Evolutionary conservation across 2,797 vertebrate genomes (phyloP).

Genomic region (Etheostoma nigrum): DNA sequence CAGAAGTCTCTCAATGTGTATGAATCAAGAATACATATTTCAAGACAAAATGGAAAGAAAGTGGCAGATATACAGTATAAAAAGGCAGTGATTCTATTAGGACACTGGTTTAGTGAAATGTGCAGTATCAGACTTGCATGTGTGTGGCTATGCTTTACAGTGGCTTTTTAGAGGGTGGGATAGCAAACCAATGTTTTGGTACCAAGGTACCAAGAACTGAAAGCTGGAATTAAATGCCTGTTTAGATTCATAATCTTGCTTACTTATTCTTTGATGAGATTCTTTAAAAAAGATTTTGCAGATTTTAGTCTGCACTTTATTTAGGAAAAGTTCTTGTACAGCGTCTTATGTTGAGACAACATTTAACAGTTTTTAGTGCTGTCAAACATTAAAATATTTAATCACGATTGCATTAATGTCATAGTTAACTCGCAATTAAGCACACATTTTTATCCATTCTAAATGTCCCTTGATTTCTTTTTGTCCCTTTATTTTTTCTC

Average conservation of each 20-base stretch:
- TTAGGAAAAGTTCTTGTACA: background rate
- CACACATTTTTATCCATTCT: no score
- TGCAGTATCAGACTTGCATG: background rate
- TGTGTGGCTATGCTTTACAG: background rate
- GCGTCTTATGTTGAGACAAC: background rate
- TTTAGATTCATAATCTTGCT: background rate
- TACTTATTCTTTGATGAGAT: background rate
- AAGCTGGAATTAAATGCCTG: background rate
- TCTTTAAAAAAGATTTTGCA: background rate
- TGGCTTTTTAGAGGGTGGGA: background rate
- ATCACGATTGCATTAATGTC: no score
- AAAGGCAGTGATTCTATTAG: no score
- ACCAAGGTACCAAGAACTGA: accelerated
- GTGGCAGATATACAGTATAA: background rate
- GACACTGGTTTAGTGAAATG: background rate
- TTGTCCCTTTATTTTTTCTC: no score
- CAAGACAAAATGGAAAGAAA: background rate
- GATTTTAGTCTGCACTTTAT: background rate
- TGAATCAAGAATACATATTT: background rate
- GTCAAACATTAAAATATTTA: no score
- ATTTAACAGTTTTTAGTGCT: background rate
- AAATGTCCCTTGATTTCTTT: no score
- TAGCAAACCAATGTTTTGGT: background rate
- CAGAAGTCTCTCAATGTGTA: background rate
- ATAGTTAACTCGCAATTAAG: no score